Base-by-base conservation (phyloP, 1,140 invertebrate species). In the Periplaneta americana region DNA sequence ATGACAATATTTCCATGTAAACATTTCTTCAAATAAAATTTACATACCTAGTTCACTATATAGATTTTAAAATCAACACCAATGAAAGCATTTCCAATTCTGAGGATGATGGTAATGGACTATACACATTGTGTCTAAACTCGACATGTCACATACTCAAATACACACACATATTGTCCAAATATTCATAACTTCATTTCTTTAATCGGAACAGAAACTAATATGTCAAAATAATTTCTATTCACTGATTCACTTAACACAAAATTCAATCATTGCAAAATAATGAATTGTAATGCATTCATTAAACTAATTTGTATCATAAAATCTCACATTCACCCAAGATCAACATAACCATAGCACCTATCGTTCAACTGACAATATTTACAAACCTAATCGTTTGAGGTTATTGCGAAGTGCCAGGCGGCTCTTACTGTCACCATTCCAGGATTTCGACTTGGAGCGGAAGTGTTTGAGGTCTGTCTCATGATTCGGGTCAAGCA, bases 361-460 rank as follows among this genome's bases (percentile, higher is more conserved):
- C 22, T 66, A 66, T 8, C 5, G 28, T 66, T n/a, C 22, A n/a
- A 66, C 1, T 66, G 22, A 3, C 48, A n/a, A 66, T 34, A 34
- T 78, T 74, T 80, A 90, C 48, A 89, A 88, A 15, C 88, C 88
- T 28, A 90, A 81, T 78, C 88, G 85, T 77, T 89, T 89, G 1
- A 89, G 83, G 81, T 87, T 89, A 0, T 84, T 80, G 34, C 87
- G 85, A 6, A 83, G 82, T 6, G 86, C 83, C 10, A 84, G 75
- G n/a, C 80, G 66, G 22, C 57, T 80, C 74, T 83, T 83, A 81
- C 81, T 81, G 82, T 91, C 91, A 10, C 89, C 88, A 83, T 91
- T 92, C 91, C 92, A 93, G 33, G 93, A 95, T 87, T 96, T 97
- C 81, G 94, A 93, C 85, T 96, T 96, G 81, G 90, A 91, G 31